phyloP scores from a whole-genome alignment of 2,888 invertebrate genomes.

The Pristionchus maxplancki region DNA sequence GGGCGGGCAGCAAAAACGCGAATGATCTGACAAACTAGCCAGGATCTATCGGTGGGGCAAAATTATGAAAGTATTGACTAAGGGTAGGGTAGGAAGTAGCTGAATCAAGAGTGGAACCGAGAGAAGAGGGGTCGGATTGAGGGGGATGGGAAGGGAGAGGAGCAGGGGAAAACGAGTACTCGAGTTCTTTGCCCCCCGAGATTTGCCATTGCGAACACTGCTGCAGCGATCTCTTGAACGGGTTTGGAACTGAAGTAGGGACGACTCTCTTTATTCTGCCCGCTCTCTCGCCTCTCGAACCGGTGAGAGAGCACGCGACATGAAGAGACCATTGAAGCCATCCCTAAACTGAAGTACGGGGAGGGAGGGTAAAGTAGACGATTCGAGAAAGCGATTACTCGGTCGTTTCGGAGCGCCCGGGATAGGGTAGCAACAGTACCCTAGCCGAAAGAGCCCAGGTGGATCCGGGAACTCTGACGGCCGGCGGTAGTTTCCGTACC shows the following conservation, averaged over 20 bases:
- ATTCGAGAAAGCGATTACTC: neutral
- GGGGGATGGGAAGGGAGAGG: neutral
- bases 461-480: no score
- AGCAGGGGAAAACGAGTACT: constrained; percentile 13
- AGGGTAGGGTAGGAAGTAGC: neutral
- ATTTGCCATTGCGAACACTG: constrained; percentile 16
- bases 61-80: no score
- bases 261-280: no score
- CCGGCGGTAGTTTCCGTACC: no score
- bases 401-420: neutral
- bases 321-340: no score
- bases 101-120: constrained; percentile 8
- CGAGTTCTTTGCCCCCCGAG: neutral
- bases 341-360: no score
- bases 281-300: no score
- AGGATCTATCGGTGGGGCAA: neutral
- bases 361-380: neutral
- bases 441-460: no score
- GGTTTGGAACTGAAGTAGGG: neutral
- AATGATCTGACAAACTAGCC: neutral
- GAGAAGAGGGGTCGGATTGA: constrained; percentile 16
- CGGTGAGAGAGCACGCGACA: no score
- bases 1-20: neutral
- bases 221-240: constrained; percentile 16
- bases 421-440: no score